Evolutionary conservation across 2,888 invertebrate species (phyloP).

Genomic region (Eristalinus aeneus): DNA sequence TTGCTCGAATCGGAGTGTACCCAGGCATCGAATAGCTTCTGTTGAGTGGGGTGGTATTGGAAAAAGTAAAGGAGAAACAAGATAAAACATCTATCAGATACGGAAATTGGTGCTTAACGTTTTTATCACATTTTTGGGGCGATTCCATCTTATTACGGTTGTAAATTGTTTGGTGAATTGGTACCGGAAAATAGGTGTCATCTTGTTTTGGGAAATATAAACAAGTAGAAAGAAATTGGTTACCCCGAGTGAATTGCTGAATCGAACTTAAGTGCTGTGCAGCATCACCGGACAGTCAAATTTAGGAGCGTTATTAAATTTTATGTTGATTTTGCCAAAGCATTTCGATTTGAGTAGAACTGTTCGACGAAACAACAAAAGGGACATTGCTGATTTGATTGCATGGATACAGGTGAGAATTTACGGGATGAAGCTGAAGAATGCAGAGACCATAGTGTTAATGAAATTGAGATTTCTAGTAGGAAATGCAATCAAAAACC

Average conservation of each 20-base stretch:
- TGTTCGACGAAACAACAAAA: neutral
- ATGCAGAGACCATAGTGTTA: no score
- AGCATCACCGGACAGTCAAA: neutral
- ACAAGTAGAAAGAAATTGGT: neutral
- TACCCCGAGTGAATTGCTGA: neutral
- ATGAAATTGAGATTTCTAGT: no score
- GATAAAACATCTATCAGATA: conserved; percentile 56
- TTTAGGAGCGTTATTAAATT: conserved; percentile 7
- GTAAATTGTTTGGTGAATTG: conserved; percentile 38
- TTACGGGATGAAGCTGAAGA: no score
- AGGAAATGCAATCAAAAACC: no score
- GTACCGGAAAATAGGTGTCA: conserved; percentile 28
- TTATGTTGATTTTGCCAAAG: neutral
- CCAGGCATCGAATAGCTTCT: neutral
- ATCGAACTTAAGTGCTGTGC: conserved; percentile 1
- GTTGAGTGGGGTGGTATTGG: conserved; percentile 3
- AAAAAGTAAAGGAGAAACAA: conserved; percentile 28
- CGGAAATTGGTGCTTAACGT: conserved; percentile 58
- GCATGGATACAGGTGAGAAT: no score
- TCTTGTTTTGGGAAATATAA: conserved; percentile 16
- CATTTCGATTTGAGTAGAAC: neutral
- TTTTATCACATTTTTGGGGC: conserved; percentile 34
- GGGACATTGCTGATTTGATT: no score
- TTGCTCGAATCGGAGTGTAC: conserved; percentile 17
- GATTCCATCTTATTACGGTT: conserved; percentile 34